Percentiles rank a stretch among this genome's conserved stretches.
Conservation (phyloP, 2,797 vertebrate genomes). For the Steatocranus sp. region DNA sequence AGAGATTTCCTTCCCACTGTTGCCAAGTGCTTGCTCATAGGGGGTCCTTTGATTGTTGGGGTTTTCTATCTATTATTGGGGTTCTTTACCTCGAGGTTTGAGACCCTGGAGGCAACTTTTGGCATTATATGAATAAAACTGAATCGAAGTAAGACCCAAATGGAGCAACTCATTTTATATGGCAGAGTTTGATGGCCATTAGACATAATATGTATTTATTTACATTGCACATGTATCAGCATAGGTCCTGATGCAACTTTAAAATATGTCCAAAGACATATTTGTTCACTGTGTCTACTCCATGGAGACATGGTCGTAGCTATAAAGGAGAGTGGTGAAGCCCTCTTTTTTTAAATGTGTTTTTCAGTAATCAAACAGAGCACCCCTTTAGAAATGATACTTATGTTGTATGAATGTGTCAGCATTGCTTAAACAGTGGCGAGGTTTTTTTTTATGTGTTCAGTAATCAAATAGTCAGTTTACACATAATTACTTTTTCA, state of each 20-base stretch:
- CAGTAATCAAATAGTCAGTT: not conserved
- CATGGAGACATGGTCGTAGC: not conserved
- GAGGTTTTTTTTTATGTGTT: not conserved
- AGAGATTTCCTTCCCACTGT: constrained; percentile 4
- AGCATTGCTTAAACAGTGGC: not conserved
- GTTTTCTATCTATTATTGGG: accelerated
- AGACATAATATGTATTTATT: not conserved
- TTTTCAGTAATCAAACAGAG: accelerated
- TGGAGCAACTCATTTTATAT: not conserved
- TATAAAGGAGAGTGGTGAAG: not conserved
- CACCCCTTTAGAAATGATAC: not conserved
- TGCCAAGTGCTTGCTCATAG: not conserved
- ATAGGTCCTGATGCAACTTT: not conserved
- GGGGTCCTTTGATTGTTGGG: not conserved
- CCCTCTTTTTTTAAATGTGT: not conserved
- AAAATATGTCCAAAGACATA: not conserved
- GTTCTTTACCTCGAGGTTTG: not conserved
- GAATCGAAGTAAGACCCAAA: not conserved
- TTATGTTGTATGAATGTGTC: not conserved
- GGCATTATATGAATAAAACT: not conserved
- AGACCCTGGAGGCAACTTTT: not conserved
- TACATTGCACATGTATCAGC: not conserved
- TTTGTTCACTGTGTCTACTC: not conserved
- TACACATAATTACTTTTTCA: not conserved
- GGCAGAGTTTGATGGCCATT: not conserved